Evolutionary conservation across 2,888 invertebrate species (phyloP).

Genomic region (Eristalis pertinax): DNA sequence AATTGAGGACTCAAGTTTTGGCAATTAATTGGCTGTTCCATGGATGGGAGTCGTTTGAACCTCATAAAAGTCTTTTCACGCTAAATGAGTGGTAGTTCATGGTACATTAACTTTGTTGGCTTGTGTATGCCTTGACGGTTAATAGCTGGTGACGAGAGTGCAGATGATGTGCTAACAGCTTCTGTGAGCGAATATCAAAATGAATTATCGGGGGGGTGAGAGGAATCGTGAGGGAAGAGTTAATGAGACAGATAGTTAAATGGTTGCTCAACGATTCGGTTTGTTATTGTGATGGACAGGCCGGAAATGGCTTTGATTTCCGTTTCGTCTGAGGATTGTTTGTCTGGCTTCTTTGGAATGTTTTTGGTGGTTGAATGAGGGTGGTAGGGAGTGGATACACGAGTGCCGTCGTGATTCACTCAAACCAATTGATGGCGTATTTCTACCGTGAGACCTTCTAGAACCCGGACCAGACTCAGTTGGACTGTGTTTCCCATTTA

Average conservation of each 20-base stretch:
- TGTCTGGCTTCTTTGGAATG: too few species aligned
- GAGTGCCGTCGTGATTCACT: too few species aligned
- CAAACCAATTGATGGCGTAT: too few species aligned
- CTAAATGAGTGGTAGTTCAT: constrained; percentile 19
- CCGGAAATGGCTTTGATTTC: background rate
- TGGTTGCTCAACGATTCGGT: background rate
- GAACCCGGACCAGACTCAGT: too few species aligned
- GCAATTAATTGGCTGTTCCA: constrained; percentile 27
- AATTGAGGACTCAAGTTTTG: constrained; percentile 29
- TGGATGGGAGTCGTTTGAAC: constrained; percentile 15
- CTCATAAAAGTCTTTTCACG: background rate
- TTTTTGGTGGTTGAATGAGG: too few species aligned
- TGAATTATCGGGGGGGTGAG: too few species aligned
- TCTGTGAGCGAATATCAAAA: background rate
- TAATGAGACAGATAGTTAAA: background rate
- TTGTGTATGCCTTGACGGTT: background rate
- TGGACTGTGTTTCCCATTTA: too few species aligned
- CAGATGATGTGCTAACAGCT: background rate
- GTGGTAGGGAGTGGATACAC: too few species aligned
- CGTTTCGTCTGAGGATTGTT: too few species aligned
- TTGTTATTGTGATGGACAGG: background rate
- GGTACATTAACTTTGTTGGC: constrained; percentile 27
- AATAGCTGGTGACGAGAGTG: background rate
- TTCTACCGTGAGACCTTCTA: too few species aligned
- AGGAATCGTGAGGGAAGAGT: background rate